Evolutionary conservation across 2,797 vertebrate genomes (phyloP).

Genomic region (Euthynnus affinis): DNA sequence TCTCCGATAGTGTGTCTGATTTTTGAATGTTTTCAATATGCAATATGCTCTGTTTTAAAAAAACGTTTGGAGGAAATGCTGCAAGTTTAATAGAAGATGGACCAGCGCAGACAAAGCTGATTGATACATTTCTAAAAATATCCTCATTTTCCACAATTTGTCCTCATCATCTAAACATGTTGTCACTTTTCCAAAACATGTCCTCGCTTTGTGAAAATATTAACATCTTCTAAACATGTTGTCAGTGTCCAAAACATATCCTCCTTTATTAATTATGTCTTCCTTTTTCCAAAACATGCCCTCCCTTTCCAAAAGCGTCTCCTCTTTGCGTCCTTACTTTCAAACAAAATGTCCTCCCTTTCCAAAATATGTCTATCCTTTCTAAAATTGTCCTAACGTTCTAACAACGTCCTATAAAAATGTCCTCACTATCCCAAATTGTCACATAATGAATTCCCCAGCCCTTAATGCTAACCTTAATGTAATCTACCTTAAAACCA

Average conservation of each 20-base stretch:
- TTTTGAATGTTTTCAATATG: neutral
- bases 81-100: neutral
- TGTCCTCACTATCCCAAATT: neutral
- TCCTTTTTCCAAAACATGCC: neutral
- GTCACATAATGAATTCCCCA: neutral
- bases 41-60: neutral
- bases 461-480: neutral
- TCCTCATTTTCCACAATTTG: neutral
- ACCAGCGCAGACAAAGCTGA: neutral
- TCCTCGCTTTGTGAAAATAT: too few relatives aligned
- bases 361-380: neutral
- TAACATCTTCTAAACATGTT: too few relatives aligned
- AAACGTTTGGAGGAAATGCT: neutral
- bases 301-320: neutral
- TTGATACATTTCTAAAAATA: neutral
- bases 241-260: too few relatives aligned
- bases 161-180: too few relatives aligned
- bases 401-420: neutral
- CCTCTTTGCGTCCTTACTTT: too few relatives aligned
- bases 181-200: neutral
- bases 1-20: neutral
- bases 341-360: too few relatives aligned
- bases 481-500: neutral
- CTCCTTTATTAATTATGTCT: too few relatives aligned
- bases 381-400: neutral